Conservation (phyloP, 2,113 vertebrate species). For the Cheirogaleus medius region DNA sequence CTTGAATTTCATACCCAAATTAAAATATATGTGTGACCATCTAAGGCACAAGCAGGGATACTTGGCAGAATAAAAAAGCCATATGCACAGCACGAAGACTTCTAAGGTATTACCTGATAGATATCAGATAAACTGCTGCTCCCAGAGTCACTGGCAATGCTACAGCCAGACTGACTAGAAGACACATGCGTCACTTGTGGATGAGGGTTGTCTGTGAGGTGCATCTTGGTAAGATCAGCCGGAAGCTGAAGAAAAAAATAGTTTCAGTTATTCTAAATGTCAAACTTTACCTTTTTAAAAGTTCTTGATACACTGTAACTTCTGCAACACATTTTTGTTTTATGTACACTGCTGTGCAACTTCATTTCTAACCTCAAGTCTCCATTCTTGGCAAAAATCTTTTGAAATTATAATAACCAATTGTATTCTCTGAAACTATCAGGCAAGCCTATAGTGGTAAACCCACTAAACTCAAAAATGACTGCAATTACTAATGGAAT, state of each 20-base stretch:
- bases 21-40: neutral
- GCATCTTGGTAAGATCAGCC: constrained; percentile 98
- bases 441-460: neutral
- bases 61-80: neutral
- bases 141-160: constrained; percentile 97
- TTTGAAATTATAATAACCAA: neutral
- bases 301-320: neutral
- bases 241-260: constrained; percentile 89
- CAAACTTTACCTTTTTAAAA: neutral
- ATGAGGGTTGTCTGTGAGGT: constrained; percentile 94
- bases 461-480: neutral
- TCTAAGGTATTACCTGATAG: constrained; percentile 90
- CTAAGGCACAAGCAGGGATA: neutral
- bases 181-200: constrained; percentile 93
- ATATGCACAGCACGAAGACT: neutral
- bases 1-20: neutral
- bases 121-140: constrained; percentile 99
- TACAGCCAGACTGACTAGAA: constrained; percentile 97
- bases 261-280: constrained; percentile 42
- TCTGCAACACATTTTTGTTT: constrained; percentile 29
- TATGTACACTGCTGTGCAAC: neutral
- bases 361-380: constrained; percentile 33
- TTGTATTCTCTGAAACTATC: neutral
- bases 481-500: neutral
- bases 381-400: constrained; percentile 20